Conservation (phyloP, 2,797 vertebrate genomes). For the Pseudochaenichthys georgianus region DNA sequence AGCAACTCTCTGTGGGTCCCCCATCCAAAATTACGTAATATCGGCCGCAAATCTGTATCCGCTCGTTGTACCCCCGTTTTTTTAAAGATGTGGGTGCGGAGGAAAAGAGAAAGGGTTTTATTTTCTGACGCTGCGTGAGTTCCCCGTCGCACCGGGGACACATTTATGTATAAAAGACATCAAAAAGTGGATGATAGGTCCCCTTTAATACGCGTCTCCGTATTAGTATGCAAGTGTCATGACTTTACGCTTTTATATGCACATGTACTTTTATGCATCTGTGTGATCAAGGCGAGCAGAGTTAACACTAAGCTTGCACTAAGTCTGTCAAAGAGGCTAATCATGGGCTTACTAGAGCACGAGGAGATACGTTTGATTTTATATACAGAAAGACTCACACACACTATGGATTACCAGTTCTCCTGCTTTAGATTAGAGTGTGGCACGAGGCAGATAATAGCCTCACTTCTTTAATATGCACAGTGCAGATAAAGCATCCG, state of each 20-base stretch:
- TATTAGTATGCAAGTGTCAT: slow-evolving; percentile 13
- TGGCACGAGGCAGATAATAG: slow-evolving; percentile 25
- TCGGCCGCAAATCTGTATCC: too few relatives aligned
- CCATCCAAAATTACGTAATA: too few relatives aligned
- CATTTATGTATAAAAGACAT: too few relatives aligned
- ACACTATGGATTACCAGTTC: slow-evolving; percentile 56
- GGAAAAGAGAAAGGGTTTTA: too few relatives aligned
- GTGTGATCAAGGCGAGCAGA: slow-evolving; percentile 47
- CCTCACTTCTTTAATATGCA: slow-evolving; percentile 47
- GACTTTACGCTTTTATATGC: slow-evolving; percentile 13
- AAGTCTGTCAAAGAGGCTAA: slow-evolving; percentile 52
- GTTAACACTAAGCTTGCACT: slow-evolving; percentile 51
- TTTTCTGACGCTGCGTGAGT: too few relatives aligned
- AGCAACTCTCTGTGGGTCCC: too few relatives aligned
- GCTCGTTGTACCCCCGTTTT: too few relatives aligned
- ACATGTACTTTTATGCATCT: slow-evolving; percentile 1
- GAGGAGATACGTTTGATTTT: slow-evolving; percentile 48
- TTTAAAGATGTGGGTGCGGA: too few relatives aligned
- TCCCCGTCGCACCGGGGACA: too few relatives aligned
- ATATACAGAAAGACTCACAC: slow-evolving; percentile 35
- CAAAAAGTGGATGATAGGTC: too few relatives aligned
- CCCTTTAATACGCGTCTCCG: not conserved
- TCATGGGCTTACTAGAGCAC: slow-evolving; percentile 48
- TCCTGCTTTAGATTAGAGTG: slow-evolving; percentile 27
- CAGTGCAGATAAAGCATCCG: slow-evolving; percentile 32